phyloP scores from a whole-genome alignment of 2,888 invertebrate genomes.

The Polylopha cassiicola region DNA sequence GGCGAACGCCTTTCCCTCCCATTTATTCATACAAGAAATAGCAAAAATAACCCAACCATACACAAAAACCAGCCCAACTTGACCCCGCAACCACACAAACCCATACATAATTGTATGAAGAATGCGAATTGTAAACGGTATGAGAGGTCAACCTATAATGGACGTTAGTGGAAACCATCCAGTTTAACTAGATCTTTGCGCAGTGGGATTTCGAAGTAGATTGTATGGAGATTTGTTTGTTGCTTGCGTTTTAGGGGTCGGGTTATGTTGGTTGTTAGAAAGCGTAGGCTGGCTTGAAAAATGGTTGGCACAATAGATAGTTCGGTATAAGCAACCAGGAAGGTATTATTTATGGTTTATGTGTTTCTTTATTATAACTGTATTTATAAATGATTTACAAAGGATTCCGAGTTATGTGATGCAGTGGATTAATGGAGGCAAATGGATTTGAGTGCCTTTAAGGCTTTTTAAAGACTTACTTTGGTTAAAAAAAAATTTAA shows the following conservation, averaged over 20 bases:
- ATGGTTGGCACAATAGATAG: conserved; percentile 68
- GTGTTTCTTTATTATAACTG: conserved; percentile 30
- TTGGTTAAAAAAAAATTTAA: too few relatives aligned
- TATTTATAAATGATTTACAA: conserved; percentile 4
- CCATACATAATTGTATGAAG: neutral
- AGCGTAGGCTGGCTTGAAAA: conserved; percentile 75
- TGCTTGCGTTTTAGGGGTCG: too few relatives aligned
- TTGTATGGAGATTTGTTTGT: too few relatives aligned
- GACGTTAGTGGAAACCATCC: too few relatives aligned
- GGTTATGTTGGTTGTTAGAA: conserved; percentile 37
- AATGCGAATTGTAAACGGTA: too few relatives aligned
- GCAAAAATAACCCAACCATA: conserved; percentile 63
- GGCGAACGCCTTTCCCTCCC: conserved; percentile 75
- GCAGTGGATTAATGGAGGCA: too few relatives aligned
- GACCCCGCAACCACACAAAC: conserved; percentile 32
- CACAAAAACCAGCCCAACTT: conserved; percentile 35
- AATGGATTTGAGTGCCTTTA: too few relatives aligned
- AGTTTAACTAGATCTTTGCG: too few relatives aligned
- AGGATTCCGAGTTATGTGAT: too few relatives aligned
- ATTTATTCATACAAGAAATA: conserved; percentile 77
- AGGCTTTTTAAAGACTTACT: too few relatives aligned
- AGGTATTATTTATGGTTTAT: conserved; percentile 61
- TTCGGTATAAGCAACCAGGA: conserved; percentile 70
- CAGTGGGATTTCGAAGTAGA: too few relatives aligned
- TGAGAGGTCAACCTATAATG: too few relatives aligned